Percentiles rank a stretch among this genome's conserved stretches.
phyloP scores from a whole-genome alignment of 2,797 vertebrate genomes.

The Poeciliopsis gracilis region DNA sequence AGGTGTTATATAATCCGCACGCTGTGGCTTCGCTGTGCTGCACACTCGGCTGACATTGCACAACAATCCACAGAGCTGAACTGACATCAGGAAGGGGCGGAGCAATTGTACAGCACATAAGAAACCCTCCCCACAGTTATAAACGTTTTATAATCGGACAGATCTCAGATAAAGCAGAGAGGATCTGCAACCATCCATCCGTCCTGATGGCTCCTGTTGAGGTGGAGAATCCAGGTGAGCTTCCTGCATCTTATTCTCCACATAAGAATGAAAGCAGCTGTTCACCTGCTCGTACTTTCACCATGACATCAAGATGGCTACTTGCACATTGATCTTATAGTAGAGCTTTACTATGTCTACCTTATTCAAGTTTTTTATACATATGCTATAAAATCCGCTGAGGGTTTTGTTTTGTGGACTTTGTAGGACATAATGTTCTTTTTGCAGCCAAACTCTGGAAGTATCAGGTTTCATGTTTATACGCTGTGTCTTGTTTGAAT shows the following conservation, averaged over 20 bases:
- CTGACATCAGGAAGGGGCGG: conserved; percentile 1
- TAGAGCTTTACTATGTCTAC: background rate
- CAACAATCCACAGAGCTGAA: background rate
- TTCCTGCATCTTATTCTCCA: background rate
- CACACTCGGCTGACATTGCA: conserved; percentile 5
- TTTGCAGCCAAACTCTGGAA: background rate
- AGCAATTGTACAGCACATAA: background rate
- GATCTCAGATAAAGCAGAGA: conserved; percentile 2
- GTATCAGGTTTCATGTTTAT: conserved; percentile 9
- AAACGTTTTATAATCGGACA: background rate
- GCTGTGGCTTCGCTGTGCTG: background rate
- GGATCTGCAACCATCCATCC: conserved; percentile 5
- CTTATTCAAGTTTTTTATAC: background rate
- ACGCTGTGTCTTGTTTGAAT: background rate
- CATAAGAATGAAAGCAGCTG: background rate
- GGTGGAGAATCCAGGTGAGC: conserved; percentile 36
- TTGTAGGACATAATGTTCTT: conserved; percentile 19
- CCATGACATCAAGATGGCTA: background rate
- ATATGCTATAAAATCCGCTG: background rate
- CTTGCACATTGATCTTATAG: background rate
- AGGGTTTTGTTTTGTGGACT: background rate
- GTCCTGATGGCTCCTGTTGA: conserved; percentile 31
- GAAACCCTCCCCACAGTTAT: background rate
- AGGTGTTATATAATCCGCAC: background rate
- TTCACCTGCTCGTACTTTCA: conserved; percentile 6